Evolutionary conservation across 2,797 vertebrate species (phyloP).

Genomic region (Typhlichthys eigenmanni): DNA sequence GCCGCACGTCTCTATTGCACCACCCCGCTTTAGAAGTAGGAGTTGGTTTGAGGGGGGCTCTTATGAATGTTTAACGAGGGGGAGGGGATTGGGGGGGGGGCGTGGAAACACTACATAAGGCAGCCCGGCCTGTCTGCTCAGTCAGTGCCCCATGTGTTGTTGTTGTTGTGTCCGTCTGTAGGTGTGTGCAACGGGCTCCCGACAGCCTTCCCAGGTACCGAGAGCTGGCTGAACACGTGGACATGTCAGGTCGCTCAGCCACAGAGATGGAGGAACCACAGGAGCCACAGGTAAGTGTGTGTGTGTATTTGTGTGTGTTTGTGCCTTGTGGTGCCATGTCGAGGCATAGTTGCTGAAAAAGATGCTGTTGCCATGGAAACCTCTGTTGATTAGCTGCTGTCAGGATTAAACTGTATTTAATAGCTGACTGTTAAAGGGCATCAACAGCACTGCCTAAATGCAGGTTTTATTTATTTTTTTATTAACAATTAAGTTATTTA

Average conservation of each 20-base stretch:
- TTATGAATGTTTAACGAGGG: constrained; percentile 8
- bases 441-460: too few species aligned
- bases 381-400: not conserved
- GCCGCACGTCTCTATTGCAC: constrained; percentile 21
- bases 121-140: constrained; percentile 7
- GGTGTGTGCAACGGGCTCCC: constrained; percentile 67
- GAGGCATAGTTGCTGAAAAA: not conserved
- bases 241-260: constrained; percentile 57
- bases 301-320: too few species aligned
- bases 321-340: not conserved
- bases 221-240: constrained; percentile 68
- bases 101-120: constrained; percentile 50
- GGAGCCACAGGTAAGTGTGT: constrained; percentile 89
- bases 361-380: not conserved
- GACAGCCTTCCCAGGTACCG: constrained; percentile 43
- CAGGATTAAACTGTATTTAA: too few species aligned
- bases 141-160: constrained; percentile 18
- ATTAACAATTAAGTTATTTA: too few species aligned
- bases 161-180: constrained; percentile 23
- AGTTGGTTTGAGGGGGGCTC: constrained; percentile 2
- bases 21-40: constrained; percentile 2
- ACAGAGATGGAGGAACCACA: constrained; percentile 89
- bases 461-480: too few species aligned
- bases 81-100: constrained; percentile 20
- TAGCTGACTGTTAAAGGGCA: too few species aligned